Percentiles rank a stretch among this genome's conserved stretches.
Conservation (phyloP, 2,888 invertebrate genomes). For the Drosophila helvetica region DNA sequence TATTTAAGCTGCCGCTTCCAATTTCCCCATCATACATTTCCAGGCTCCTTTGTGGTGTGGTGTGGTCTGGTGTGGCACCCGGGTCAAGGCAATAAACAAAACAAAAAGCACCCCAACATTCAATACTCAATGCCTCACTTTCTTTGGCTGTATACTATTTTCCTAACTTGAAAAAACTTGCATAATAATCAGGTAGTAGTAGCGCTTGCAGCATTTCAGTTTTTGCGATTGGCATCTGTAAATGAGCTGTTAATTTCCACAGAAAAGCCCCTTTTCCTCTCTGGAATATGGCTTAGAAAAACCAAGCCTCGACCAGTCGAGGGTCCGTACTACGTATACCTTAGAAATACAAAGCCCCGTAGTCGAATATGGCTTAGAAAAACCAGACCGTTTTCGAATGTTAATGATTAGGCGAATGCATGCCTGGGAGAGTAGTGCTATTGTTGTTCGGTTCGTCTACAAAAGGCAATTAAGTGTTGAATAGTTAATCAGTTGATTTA, state of each 20-base stretch:
- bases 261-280: not conserved
- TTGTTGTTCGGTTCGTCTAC: slow-evolving; percentile 39
- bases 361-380: slow-evolving; percentile 30
- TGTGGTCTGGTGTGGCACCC: slow-evolving; percentile 25
- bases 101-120: not conserved
- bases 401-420: slow-evolving; percentile 52
- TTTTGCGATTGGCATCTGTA: slow-evolving; percentile 32
- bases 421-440: slow-evolving; percentile 42
- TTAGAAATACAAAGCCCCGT: not conserved
- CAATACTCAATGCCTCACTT: not conserved
- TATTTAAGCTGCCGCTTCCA: slow-evolving; percentile 55
- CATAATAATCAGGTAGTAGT: slow-evolving; percentile 20
- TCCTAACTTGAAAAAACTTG: slow-evolving; percentile 19
- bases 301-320: too few species aligned
- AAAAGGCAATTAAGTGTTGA: slow-evolving; percentile 72
- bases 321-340: too few species aligned
- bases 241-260: not conserved
- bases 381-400: slow-evolving; percentile 48
- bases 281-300: not conserved
- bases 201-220: slow-evolving; percentile 11
- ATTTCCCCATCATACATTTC: slow-evolving; percentile 67
- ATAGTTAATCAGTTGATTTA: slow-evolving; percentile 77
- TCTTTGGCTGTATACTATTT: slow-evolving; percentile 16
- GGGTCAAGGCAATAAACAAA: slow-evolving; percentile 70
- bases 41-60: slow-evolving; percentile 24